phyloP scores from a whole-genome alignment of 1,140 invertebrate genomes.

The Oryzaephilus surinamensis region DNA sequence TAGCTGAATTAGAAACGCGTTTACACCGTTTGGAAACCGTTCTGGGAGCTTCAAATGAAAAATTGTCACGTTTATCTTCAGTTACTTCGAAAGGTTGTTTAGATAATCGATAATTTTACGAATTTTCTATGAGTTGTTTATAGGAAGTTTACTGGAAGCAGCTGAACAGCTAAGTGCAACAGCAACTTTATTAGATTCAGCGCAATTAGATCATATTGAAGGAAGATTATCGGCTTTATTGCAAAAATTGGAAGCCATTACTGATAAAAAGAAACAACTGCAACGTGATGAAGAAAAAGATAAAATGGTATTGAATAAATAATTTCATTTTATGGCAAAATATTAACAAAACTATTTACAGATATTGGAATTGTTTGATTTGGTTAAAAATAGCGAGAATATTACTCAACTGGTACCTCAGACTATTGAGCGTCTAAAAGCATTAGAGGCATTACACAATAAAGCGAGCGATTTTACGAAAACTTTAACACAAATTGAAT shows the following conservation, averaged over 20 bases:
- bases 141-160: conserved; percentile 55
- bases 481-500: conserved; percentile 71
- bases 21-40: conserved; percentile 65
- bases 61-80: conserved; percentile 41
- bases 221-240: conserved; percentile 59
- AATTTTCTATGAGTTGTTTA: too few relatives aligned
- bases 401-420: conserved; percentile 66
- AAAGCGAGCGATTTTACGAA: conserved; percentile 81
- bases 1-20: conserved; percentile 60
- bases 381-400: conserved; percentile 73
- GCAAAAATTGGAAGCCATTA: conserved; percentile 65
- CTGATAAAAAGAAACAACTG: conserved; percentile 53
- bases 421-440: conserved; percentile 71
- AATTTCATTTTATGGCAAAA: background rate
- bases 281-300: conserved; percentile 63
- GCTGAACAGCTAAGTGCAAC: conserved; percentile 65
- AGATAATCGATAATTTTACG: too few relatives aligned
- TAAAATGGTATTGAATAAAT: conserved; percentile 50
- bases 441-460: conserved; percentile 76
- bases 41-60: conserved; percentile 53
- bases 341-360: conserved; percentile 38
- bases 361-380: conserved; percentile 76
- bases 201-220: conserved; percentile 74
- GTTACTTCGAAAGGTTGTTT: conserved; percentile 28
- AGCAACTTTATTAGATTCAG: conserved; percentile 65